Evolutionary conservation across 2,113 vertebrate species (phyloP).

Genomic region (Triplophysa siluroides): DNA sequence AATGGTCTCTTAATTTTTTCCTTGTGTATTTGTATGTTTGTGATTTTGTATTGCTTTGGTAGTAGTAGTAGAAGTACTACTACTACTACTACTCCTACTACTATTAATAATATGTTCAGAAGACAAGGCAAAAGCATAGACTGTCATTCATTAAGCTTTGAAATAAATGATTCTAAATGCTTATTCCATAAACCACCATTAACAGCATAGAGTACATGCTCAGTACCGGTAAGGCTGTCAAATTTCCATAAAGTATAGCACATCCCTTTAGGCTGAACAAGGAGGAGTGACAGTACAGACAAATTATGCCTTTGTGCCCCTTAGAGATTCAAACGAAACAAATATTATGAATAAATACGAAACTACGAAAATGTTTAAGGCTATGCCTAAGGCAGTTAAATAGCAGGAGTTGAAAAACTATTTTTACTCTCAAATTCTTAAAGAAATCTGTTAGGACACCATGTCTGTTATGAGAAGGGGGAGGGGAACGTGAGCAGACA

Average conservation of each 20-base stretch:
- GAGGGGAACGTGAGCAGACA: constrained; percentile 8
- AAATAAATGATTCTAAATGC: background rate
- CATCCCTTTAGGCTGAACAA: background rate
- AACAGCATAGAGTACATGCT: too few relatives aligned
- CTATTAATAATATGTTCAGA: too few relatives aligned
- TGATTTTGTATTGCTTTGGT: too few relatives aligned
- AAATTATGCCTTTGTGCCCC: background rate
- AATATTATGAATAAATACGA: background rate
- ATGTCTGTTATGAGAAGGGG: constrained; percentile 9
- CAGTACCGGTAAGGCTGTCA: background rate
- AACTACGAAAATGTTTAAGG: background rate
- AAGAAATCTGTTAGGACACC: background rate
- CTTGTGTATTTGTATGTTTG: too few relatives aligned
- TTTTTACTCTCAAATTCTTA: constrained; percentile 13
- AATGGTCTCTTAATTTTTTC: too few relatives aligned
- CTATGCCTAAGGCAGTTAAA: constrained; percentile 6
- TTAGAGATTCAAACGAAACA: background rate
- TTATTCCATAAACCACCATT: background rate
- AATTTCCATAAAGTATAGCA: background rate
- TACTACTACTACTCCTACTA: too few relatives aligned
- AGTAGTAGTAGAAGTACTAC: too few relatives aligned
- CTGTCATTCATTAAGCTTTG: too few relatives aligned
- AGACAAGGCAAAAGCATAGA: too few relatives aligned
- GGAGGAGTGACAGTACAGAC: background rate
- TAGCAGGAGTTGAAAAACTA: constrained; percentile 1